A percentile compares a stretch with the other conserved stretches of the same genome.
These are phyloP conservation scores for Drosophila greeni DNA, from an alignment of 2,888 invertebrate species.

Conservation along the genomic window DNA sequence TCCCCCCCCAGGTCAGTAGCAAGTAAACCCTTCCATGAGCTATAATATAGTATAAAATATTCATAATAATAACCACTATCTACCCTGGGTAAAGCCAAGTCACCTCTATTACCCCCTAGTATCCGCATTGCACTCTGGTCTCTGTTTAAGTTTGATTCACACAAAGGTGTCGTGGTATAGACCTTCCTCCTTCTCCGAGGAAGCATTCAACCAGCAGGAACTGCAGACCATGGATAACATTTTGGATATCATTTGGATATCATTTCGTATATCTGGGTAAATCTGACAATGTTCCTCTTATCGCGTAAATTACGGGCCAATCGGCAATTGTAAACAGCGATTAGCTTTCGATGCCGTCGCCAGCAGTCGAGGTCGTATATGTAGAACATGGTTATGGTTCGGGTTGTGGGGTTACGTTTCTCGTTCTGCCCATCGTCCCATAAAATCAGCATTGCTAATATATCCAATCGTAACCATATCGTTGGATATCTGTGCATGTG, in stretches of 20 bases:
- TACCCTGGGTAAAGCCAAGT: background rate
- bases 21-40: background rate
- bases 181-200: no score
- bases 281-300: constrained; percentile 22
- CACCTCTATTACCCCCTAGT: background rate
- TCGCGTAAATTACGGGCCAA: constrained; percentile 34
- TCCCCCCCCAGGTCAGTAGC: background rate
- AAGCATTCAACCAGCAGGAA: background rate
- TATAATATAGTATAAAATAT: no score
- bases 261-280: background rate
- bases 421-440: constrained; percentile 15
- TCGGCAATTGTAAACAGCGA: constrained; percentile 40
- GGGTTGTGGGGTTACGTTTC: constrained; percentile 15
- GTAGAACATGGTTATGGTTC: constrained; percentile 47
- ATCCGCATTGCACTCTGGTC: background rate
- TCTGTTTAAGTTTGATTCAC: background rate
- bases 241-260: background rate
- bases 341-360: constrained; percentile 21
- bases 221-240: background rate
- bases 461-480: constrained; percentile 15
- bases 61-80: background rate
- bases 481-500: constrained; percentile 5
- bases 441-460: constrained; percentile 40
- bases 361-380: constrained; percentile 30
- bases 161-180: background rate